These are phyloP conservation scores for Dendrolimus punctatus DNA, from an alignment of 1,140 invertebrate species.

Conservation along the genomic window DNA sequence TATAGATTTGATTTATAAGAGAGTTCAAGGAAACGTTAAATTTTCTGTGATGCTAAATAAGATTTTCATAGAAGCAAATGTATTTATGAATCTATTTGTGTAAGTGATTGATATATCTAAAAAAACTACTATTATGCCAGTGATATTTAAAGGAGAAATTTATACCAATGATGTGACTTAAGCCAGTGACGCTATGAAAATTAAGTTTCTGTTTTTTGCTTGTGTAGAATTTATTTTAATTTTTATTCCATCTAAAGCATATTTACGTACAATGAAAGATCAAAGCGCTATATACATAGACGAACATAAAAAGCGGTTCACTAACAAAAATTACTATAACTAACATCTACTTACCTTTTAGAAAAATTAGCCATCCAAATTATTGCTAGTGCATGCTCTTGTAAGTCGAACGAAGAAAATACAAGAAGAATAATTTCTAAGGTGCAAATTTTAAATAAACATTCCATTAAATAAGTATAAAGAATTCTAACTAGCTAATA, in stretches of 20 bases:
- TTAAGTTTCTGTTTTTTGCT: too few species aligned
- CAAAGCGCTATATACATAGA: not conserved
- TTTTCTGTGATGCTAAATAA: too few species aligned
- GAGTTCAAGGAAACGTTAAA: not conserved
- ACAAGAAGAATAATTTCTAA: conserved; percentile 49
- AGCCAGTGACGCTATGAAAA: too few species aligned
- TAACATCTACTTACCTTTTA: conserved; percentile 26
- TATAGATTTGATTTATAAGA: not conserved
- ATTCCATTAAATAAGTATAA: conserved; percentile 42
- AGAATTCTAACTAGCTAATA: conserved; percentile 48
- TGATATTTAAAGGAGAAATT: too few species aligned
- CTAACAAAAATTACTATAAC: conserved; percentile 16
- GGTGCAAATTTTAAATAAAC: conserved; percentile 59
- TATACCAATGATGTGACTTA: too few species aligned
- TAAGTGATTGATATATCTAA: too few species aligned
- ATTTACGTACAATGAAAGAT: too few species aligned
- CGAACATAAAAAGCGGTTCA: not conserved
- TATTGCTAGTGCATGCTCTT: conserved; percentile 37
- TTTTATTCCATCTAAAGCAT: too few species aligned
- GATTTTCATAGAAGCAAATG: too few species aligned
- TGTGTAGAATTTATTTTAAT: too few species aligned
- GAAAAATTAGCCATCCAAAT: conserved; percentile 21
- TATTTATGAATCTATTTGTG: too few species aligned
- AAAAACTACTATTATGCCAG: too few species aligned
- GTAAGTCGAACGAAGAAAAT: conserved; percentile 40